Conservation (phyloP, 2,113 vertebrate genomes). For the Nanorana parkeri region DNA sequence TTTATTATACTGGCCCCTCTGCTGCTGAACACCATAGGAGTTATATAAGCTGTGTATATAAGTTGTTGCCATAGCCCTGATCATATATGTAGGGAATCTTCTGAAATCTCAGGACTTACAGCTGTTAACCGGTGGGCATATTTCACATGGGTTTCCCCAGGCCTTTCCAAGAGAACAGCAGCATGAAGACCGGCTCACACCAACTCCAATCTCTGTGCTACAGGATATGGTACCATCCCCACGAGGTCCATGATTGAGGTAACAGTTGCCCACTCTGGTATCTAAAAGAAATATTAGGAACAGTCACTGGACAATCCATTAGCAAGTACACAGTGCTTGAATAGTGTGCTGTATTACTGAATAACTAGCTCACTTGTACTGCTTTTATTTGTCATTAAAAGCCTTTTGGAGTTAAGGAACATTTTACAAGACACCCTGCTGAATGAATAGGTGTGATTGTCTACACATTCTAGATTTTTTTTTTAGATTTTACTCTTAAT, state of each 20-base stretch:
- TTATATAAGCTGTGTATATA: too few relatives aligned
- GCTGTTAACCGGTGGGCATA: constrained; percentile 79
- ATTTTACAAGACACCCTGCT: not conserved
- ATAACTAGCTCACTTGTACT: not conserved
- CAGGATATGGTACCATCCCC: constrained; percentile 77
- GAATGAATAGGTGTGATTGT: constrained; percentile 24
- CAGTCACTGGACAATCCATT: not conserved
- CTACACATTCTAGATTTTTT: not conserved
- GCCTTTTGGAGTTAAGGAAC: not conserved
- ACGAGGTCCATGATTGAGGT: constrained; percentile 75
- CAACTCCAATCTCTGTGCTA: constrained; percentile 81
- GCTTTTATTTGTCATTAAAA: not conserved
- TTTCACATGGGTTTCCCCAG: constrained; percentile 86
- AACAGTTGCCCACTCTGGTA: constrained; percentile 82
- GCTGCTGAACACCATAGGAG: too few relatives aligned
- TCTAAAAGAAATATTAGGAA: constrained; percentile 65
- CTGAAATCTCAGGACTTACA: constrained; percentile 69
- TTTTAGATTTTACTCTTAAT: not conserved
- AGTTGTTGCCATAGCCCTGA: too few relatives aligned
- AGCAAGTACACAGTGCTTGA: not conserved
- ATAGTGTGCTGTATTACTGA: not conserved
- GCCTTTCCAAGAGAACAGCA: constrained; percentile 82
- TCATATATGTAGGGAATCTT: too few relatives aligned
- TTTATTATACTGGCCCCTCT: too few relatives aligned
- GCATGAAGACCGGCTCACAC: constrained; percentile 83